Evolutionary conservation across 2,113 vertebrate species (phyloP), one percentile per base, ranked within the genome.

Genomic region (Cavia porcellus): DNA sequence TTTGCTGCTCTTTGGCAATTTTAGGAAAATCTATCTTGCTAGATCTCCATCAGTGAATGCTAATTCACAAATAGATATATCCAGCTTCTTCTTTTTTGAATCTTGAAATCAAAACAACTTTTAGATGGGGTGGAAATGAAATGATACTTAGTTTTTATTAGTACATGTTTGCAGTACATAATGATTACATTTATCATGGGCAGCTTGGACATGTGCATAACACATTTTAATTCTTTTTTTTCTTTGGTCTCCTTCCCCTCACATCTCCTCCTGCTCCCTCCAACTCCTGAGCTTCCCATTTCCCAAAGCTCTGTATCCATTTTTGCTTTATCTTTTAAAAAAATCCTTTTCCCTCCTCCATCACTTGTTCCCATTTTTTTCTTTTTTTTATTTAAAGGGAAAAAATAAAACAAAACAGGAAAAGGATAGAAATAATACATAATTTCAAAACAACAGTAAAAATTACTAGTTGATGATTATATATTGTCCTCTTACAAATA

Each of bases 11-110:
- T 38, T 79, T 52, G 3, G 42, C 3, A 81, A n/a, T 84, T 89
- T 81, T 77, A 35, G 3, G 1, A 47, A 61, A 28, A 77, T 52
- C 35, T 6, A 10, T 35, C 19, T 4, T 0, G 13, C 59, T 2
- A 1, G 20, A 0, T 84, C 3, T 86, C 61, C 45, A 32, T 81
- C 6, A 86, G 72, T 77, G 95, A 80, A 38, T 47, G 85, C n/a
- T 89, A 84, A 50, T 10, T 61, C 32, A 10, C 38, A 42, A 42
- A 28, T 62, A 25, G 30, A 72, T 10, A 24, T 38, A 8, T 9
- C 72, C n/a, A 59, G 7, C 20, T 64, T 47, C 10, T 64, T 70
- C 17, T 83, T 75, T 66, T 74, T 13, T 92, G 4, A 42, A 85
- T 70, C 22, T 87, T 47, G 90, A 79, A 74, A 38, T 45, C 72